A percentile compares a stretch with the other conserved stretches of the same genome.
phyloP scores from a whole-genome alignment of 2,113 vertebrate species.

The Ailurus styani region DNA sequence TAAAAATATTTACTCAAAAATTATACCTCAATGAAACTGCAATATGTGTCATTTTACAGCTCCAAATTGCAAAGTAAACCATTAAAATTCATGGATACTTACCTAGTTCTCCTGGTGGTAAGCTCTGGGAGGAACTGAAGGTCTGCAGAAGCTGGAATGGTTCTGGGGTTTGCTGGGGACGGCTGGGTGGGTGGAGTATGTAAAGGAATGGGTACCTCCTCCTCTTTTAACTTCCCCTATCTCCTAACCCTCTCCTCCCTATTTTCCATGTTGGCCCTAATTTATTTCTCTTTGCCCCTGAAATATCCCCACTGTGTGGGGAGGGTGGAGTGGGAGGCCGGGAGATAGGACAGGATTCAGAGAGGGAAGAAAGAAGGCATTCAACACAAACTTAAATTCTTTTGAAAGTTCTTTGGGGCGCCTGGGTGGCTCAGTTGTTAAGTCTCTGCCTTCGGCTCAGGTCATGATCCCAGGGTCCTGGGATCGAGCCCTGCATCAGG shows the following conservation, averaged over 20 bases:
- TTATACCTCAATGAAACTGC: constrained; percentile 4
- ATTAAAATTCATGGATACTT: not conserved
- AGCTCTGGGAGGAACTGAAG: not conserved
- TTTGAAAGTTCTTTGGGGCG: not conserved
- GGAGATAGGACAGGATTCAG: not conserved
- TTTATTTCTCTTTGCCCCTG: not conserved
- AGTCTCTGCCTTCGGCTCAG: too few species aligned
- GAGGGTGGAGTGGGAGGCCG: not conserved
- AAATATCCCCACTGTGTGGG: not conserved
- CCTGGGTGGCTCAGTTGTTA: too few species aligned
- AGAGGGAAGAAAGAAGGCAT: not conserved
- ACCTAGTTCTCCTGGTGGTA: not conserved
- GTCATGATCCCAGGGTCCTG: too few species aligned
- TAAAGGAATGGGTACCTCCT: not conserved
- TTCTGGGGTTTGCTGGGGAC: not conserved
- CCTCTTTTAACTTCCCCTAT: not conserved
- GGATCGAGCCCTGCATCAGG: too few species aligned
- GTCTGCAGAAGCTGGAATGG: not conserved
- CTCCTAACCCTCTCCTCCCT: not conserved
- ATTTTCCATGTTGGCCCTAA: not conserved
- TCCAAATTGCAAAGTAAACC: constrained; percentile 3
- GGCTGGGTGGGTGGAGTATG: too few species aligned
- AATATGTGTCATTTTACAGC: not conserved
- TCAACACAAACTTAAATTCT: not conserved
- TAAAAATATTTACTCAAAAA: constrained; percentile 50